Conservation (phyloP, 1,140 invertebrate genomes). For the Micrasema longulum region DNA sequence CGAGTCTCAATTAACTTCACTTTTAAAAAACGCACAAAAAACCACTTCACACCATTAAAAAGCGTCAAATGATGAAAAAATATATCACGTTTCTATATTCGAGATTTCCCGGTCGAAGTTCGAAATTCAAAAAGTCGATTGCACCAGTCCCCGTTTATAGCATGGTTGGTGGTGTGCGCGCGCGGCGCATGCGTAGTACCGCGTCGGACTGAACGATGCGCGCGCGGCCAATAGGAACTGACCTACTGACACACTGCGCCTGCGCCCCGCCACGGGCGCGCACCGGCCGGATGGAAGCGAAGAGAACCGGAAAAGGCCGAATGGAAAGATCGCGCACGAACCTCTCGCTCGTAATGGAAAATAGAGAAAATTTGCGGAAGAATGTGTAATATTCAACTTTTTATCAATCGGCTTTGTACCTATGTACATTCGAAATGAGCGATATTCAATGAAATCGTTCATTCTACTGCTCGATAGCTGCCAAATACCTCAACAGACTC, state of each 20-base stretch:
- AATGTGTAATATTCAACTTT: no score
- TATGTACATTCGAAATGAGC: no score
- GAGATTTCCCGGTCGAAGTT: neutral
- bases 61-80: conserved; percentile 6
- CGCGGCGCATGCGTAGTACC: conserved; percentile 38
- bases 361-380: no score
- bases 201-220: conserved; percentile 26
- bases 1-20: conserved; percentile 33
- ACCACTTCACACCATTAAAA: conserved; percentile 11
- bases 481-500: no score
- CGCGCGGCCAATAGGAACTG: conserved; percentile 1
- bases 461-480: no score
- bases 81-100: neutral
- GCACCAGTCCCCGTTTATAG: conserved; percentile 11
- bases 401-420: no score
- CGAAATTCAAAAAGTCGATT: no score
- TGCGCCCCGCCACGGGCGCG: neutral
- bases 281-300: neutral
- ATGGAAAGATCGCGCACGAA: neutral
- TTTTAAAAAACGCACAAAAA: conserved; percentile 14
- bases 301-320: neutral
- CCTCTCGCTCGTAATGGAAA: no score
- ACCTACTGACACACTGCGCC: conserved; percentile 42
- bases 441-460: no score
- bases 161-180: conserved; percentile 30